These are phyloP conservation scores for Dendrocincla tyrannina DNA, from an alignment of 2,797 vertebrate species.

Conservation along the genomic window DNA sequence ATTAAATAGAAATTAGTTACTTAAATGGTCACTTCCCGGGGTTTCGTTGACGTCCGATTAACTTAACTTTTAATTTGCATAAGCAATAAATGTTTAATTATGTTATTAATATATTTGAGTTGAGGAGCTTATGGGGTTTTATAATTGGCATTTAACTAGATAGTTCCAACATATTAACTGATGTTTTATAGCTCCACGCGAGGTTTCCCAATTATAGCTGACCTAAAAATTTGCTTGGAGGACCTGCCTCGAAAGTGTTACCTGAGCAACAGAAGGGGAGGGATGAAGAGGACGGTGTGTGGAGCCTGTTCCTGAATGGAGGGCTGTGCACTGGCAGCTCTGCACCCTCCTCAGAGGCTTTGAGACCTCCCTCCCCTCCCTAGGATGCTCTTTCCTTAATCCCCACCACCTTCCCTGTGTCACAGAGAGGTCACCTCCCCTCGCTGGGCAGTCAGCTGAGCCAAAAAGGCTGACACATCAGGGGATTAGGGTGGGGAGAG, in stretches of 20 bases:
- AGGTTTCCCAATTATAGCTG: conserved; percentile 70
- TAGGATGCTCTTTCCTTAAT: not conserved
- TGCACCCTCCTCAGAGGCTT: not conserved
- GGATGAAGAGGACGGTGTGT: not conserved
- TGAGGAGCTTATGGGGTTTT: conserved; percentile 71
- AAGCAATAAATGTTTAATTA: conserved; percentile 79
- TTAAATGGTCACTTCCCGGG: conserved; percentile 71
- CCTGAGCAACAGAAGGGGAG: conserved; percentile 17
- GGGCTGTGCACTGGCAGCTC: not conserved
- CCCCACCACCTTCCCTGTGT: not conserved
- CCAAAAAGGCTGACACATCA: not conserved
- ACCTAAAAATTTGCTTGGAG: conserved; percentile 53
- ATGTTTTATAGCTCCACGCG: conserved; percentile 49
- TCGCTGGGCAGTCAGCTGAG: not conserved
- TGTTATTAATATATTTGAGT: conserved; percentile 78
- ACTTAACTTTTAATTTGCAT: conserved; percentile 74
- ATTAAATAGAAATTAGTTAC: conserved; percentile 66
- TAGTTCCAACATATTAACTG: conserved; percentile 73
- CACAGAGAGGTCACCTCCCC: not conserved
- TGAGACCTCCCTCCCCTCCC: not conserved
- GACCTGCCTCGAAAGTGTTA: conserved; percentile 30
- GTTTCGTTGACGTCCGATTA: conserved; percentile 68
- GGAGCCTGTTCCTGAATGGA: not conserved
- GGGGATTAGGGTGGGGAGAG: not conserved
- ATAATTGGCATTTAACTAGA: conserved; percentile 80